Evolutionary conservation across 23 tunicate species (phyloP).

Genomic region (Halocynthia aurantium): DNA sequence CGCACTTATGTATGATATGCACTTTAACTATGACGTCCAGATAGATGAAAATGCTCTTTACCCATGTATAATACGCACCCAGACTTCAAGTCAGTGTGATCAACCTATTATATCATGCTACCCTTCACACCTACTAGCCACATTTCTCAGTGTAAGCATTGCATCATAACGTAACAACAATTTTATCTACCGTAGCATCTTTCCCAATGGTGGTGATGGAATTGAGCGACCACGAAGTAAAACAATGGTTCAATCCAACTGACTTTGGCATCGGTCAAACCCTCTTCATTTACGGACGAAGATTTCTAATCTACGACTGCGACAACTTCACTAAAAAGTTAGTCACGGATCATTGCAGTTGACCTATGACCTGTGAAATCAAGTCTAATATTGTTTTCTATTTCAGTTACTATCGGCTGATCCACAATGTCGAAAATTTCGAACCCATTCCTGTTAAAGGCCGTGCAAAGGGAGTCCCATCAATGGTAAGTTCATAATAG

Average conservation of each 20-base stretch:
- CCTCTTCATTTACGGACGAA: constrained; percentile 72
- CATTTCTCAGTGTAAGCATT: too few species aligned
- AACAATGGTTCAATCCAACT: constrained; percentile 77
- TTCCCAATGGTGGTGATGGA: constrained; percentile 94
- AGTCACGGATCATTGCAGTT: background rate
- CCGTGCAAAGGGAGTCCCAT: constrained; percentile 48
- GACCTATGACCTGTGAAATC: background rate
- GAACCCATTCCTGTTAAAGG: constrained; percentile 79
- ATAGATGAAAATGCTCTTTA: too few species aligned
- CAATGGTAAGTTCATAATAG: constrained; percentile 53
- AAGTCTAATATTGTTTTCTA: background rate
- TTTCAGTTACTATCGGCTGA: constrained; percentile 68
- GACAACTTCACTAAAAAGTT: constrained; percentile 68
- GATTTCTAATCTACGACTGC: constrained; percentile 81
- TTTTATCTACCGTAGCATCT: constrained; percentile 40
- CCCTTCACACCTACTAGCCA: too few species aligned
- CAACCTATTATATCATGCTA: too few species aligned
- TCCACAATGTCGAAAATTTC: constrained; percentile 25
- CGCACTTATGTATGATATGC: too few species aligned
- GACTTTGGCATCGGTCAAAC: constrained; percentile 87
- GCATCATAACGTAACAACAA: too few species aligned
- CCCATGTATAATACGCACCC: too few species aligned
- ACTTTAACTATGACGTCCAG: too few species aligned
- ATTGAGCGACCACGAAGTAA: constrained; percentile 81
- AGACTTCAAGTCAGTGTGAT: too few species aligned